Base-by-base conservation (phyloP, 2,113 vertebrate species). In the Tupaia chinensis region DNA sequence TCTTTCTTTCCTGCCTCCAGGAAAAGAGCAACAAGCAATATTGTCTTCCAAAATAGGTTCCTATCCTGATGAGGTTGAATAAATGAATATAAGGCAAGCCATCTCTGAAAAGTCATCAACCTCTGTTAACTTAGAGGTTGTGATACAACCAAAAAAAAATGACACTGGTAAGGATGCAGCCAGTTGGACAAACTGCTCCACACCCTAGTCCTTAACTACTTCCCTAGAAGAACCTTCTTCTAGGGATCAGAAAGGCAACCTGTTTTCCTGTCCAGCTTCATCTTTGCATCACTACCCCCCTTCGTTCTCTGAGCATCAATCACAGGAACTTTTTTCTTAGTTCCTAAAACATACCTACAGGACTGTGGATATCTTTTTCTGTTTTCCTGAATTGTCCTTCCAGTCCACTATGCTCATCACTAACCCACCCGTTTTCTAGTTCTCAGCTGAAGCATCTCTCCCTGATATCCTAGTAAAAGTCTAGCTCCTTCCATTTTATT, bases 1-100 rank as follows among this genome's bases (percentile, higher is more conserved):
- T 19, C 44, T 80, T 89, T 84, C 54, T 25, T 83, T 69, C 22
- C 81, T 87, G 23, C 81, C 20, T 90, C 54, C n/a, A 85, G 44
- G 11, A 65, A 68, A n/a, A 10, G 17, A 12, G 12, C n/a, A 74
- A 23, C 60, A 5, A 74, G 27, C 66, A 94, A 27, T 14, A 53
- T 29, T 12, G 10, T 27, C n/a, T 34, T 2, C 53, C 20, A 11
- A 29, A 15, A 19, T 5, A 7, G 34, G 15, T 68, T 72, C 29
- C 56, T 65, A 56, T 5, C 56, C 5, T 44, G 22, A 58, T 20
- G 56, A 86, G n/a, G 32, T 0, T 17, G 58, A 89, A 89, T n/a
- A 77, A 27, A 77, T 15, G n/a, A 73, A 14, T 22, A 61, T n/a
- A 56, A 82, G 16, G 61, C 73, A 65, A 29, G n/a, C 25, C 27